Conservation (phyloP, 2,797 vertebrate species). For the Ispidina picta region DNA sequence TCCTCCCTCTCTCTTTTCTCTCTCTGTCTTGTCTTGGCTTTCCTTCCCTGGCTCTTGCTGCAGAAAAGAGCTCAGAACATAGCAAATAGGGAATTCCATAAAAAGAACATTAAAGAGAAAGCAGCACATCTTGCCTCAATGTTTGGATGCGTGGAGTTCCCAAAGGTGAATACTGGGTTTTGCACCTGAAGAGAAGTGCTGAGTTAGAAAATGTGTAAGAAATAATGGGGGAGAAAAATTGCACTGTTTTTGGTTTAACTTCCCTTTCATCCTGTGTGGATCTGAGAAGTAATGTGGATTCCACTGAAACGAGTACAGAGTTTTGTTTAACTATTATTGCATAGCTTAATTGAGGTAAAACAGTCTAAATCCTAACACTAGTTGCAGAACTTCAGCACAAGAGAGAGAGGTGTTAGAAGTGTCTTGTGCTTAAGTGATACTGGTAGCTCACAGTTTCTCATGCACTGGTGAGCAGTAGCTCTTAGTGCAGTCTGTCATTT, state of each 20-base stretch:
- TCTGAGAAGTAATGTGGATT: not conserved
- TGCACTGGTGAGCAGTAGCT: not conserved
- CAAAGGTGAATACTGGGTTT: constrained; percentile 85
- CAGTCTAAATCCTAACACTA: not conserved
- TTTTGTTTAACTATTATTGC: not conserved
- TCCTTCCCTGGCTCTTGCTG: constrained; percentile 44
- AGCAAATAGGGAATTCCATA: constrained; percentile 94
- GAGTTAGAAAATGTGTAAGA: not conserved
- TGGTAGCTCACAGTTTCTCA: not conserved
- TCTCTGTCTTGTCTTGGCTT: constrained; percentile 41
- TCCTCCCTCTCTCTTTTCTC: not conserved
- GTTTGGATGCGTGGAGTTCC: constrained; percentile 83
- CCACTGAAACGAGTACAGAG: not conserved
- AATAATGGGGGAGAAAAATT: not conserved
- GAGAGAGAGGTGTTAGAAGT: not conserved
- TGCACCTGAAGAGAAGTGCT: constrained; percentile 20
- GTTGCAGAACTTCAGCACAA: not conserved
- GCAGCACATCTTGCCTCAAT: constrained; percentile 90
- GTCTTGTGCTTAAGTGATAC: not conserved
- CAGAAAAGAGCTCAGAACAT: constrained; percentile 93
- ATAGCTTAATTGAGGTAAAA: not conserved
- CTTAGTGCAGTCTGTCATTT: not conserved
- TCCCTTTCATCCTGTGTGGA: not conserved
- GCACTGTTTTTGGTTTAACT: not conserved
- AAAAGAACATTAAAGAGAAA: constrained; percentile 97